phyloP scores from a whole-genome alignment of 2,113 vertebrate species.

The Abramis brama region DNA sequence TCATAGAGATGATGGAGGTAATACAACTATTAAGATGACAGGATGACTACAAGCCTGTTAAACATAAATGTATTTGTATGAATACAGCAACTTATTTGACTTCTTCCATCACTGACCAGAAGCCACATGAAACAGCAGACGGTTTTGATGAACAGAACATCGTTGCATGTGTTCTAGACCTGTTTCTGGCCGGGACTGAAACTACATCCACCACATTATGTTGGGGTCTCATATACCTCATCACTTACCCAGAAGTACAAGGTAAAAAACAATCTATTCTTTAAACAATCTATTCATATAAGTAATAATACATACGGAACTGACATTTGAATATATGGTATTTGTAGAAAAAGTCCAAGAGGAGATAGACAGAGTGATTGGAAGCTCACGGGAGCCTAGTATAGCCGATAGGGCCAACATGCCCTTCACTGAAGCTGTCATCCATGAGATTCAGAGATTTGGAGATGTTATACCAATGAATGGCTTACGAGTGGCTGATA shows the following conservation, averaged over 20 bases:
- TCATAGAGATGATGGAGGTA: conserved; percentile 81
- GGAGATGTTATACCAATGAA: conserved; percentile 80
- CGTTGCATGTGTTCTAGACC: conserved; percentile 84
- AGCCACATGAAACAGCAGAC: conserved; percentile 17
- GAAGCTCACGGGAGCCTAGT: conserved; percentile 65
- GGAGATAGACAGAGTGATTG: conserved; percentile 75
- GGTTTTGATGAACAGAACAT: conserved; percentile 81
- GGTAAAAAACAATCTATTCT: conserved; percentile 66
- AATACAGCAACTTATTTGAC: neutral
- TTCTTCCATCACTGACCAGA: conserved; percentile 42
- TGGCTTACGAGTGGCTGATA: conserved; percentile 65
- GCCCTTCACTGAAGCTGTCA: conserved; percentile 83
- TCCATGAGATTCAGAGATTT: conserved; percentile 86
- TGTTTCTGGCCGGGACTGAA: conserved; percentile 91
- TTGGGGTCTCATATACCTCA: conserved; percentile 87
- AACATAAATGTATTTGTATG: too few relatives aligned
- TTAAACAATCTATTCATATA: neutral
- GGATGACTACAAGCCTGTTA: neutral
- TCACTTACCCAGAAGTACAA: conserved; percentile 82
- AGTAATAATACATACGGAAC: neutral
- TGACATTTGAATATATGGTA: neutral
- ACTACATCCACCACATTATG: conserved; percentile 87
- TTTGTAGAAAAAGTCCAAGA: conserved; percentile 70
- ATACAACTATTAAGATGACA: neutral
- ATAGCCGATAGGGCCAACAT: conserved; percentile 76